Conservation (phyloP, 2,888 invertebrate genomes). For the Lithophane ornitopus region DNA sequence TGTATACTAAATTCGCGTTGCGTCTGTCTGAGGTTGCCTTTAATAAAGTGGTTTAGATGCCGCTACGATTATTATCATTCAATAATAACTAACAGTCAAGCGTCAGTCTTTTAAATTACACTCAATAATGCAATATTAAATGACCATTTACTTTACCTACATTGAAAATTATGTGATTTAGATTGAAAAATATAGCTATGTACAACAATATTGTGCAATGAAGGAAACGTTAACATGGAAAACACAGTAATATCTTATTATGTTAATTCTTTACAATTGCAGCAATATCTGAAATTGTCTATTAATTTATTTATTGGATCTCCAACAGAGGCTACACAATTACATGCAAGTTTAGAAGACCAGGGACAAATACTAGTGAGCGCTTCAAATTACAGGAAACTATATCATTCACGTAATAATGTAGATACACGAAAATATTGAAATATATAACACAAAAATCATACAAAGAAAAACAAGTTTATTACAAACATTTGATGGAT, state of each 20-base stretch:
- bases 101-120: slow-evolving; percentile 28
- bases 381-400: no score
- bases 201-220: background rate
- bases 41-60: background rate
- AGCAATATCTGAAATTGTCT: background rate
- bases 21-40: background rate
- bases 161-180: slow-evolving; percentile 30
- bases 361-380: no score
- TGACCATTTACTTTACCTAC: slow-evolving; percentile 1
- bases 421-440: no score
- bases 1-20: no score
- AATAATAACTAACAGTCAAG: slow-evolving; percentile 24
- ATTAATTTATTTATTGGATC: no score
- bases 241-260: slow-evolving; percentile 10
- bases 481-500: no score
- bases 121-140: slow-evolving; percentile 19
- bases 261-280: background rate
- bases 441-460: no score
- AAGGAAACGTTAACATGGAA: background rate
- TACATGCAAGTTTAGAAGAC: no score
- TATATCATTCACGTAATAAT: no score
- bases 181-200: slow-evolving; percentile 32
- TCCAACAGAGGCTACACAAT: no score
- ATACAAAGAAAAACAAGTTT: no score
- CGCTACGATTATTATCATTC: slow-evolving; percentile 29